Conservation (phyloP, 2,888 invertebrate species). For the Orthosia cruda region DNA sequence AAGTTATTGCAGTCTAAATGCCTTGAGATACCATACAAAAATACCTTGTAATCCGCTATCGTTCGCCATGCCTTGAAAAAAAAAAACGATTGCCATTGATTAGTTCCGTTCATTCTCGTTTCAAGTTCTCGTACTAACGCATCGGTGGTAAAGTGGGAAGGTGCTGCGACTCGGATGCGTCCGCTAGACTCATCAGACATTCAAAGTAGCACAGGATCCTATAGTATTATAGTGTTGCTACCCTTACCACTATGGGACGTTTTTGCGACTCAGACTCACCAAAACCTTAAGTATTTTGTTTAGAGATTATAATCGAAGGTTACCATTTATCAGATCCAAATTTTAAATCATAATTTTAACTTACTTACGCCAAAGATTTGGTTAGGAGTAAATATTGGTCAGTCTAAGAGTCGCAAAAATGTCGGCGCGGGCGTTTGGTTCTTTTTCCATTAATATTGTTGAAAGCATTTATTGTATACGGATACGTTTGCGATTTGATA, state of each 20-base stretch:
- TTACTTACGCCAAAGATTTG: conserved; percentile 21
- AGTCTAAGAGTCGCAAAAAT: conserved; percentile 57
- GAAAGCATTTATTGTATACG: conserved; percentile 83
- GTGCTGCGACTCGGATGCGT: conserved; percentile 59
- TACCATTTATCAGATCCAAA: conserved; percentile 1
- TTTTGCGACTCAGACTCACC: conserved; percentile 37
- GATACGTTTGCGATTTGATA: conserved; percentile 72
- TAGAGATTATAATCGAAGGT: conserved; percentile 34
- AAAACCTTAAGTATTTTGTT: conserved; percentile 25
- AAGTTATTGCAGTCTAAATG: conserved; percentile 3
- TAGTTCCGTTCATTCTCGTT: conserved; percentile 75
- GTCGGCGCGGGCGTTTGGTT: conserved; percentile 74
- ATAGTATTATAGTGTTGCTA: conserved; percentile 53
- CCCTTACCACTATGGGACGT: conserved; percentile 36
- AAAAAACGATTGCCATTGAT: conserved; percentile 30
- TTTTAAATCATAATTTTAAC: conserved; percentile 1
- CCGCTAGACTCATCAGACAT: conserved; percentile 47
- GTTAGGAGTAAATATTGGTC: conserved; percentile 21
- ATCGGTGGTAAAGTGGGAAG: conserved; percentile 70
- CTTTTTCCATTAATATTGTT: conserved; percentile 74
- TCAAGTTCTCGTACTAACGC: conserved; percentile 72
- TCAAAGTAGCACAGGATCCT: conserved; percentile 50
- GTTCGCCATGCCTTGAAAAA: conserved; percentile 48
- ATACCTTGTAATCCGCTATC: conserved; percentile 28
- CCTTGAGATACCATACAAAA: conserved; percentile 1